Conservation (phyloP, 1,140 invertebrate species). For the Drosophila tristis region DNA sequence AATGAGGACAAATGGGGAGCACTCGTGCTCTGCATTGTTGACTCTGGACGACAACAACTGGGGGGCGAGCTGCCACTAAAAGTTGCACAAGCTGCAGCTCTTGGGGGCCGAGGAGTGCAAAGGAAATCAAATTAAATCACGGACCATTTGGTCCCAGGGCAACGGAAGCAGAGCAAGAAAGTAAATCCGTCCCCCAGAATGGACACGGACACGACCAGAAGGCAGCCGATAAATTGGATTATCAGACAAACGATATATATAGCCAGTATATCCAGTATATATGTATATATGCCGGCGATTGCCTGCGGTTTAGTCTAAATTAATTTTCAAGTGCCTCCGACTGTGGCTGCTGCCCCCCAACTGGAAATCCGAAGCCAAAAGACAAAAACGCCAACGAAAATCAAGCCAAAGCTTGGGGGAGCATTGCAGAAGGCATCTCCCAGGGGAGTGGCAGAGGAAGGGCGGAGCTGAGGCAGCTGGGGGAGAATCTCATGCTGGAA, state of each 20-base stretch:
- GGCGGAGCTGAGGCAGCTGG: too few relatives aligned
- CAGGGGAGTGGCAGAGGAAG: too few relatives aligned
- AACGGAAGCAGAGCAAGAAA: conserved; percentile 1
- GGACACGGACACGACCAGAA: conserved; percentile 7
- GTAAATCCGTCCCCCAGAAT: background rate
- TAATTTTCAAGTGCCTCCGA: conserved; percentile 69
- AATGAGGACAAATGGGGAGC: conserved; percentile 3
- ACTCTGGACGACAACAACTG: too few relatives aligned
- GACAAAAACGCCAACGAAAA: conserved; percentile 36
- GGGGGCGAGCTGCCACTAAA: background rate
- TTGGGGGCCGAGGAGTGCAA: background rate
- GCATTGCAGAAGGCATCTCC: background rate
- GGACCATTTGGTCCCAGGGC: conserved; percentile 51
- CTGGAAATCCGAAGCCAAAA: conserved; percentile 1
- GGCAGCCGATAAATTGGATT: conserved; percentile 67
- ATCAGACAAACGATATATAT: conserved; percentile 41
- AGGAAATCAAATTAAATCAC: conserved; percentile 70
- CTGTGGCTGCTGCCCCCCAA: background rate
- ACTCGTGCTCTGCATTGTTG: background rate
- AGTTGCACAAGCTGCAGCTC: conserved; percentile 10
- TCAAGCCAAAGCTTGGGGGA: conserved; percentile 21
- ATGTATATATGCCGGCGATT: conserved; percentile 17
- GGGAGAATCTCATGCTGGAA: background rate
- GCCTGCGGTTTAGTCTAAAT: conserved; percentile 71
- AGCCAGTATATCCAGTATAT: background rate